Percentiles rank a stretch among this genome's conserved stretches.
phyloP scores from a whole-genome alignment of 2,113 vertebrate genomes.

The Heterotilapia buettikoferi region DNA sequence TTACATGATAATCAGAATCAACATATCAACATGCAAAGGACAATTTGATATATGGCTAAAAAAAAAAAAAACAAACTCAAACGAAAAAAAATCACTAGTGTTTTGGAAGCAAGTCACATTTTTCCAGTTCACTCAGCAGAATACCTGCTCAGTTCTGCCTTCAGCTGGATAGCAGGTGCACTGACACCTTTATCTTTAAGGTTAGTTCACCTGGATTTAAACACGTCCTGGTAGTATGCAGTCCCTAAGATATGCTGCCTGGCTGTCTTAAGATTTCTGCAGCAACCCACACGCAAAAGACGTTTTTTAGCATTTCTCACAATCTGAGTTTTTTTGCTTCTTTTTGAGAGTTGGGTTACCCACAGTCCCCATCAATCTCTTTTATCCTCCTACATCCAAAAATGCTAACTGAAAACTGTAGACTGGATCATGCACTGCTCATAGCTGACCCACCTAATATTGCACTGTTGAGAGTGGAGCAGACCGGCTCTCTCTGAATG shows the following conservation, averaged over 20 bases:
- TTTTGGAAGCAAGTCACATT: background rate
- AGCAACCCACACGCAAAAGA: background rate
- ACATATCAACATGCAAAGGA: background rate
- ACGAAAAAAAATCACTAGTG: background rate
- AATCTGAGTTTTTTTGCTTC: background rate
- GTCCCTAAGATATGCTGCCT: background rate
- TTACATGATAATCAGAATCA: background rate
- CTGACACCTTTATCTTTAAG: background rate
- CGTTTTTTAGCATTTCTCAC: background rate
- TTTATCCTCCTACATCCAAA: background rate
- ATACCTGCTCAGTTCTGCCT: background rate
- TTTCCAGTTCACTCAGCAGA: rapidly evolving
- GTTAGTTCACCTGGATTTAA: background rate
- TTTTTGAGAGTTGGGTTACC: background rate
- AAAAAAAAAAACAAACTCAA: background rate
- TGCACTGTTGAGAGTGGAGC: conserved; percentile 99
- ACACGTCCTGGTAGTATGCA: background rate
- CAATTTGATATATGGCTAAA: background rate
- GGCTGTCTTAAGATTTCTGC: background rate
- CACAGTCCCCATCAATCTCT: background rate
- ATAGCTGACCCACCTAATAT: conserved; percentile 82
- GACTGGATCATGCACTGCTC: background rate
- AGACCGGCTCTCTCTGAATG: conserved; percentile 96
- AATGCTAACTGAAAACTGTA: background rate
- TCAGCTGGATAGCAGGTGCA: background rate